Evolutionary conservation across 2,113 vertebrate genomes (phyloP), one percentile per base, ranked within the genome.

Genomic region (Xyliphius kryptos): DNA sequence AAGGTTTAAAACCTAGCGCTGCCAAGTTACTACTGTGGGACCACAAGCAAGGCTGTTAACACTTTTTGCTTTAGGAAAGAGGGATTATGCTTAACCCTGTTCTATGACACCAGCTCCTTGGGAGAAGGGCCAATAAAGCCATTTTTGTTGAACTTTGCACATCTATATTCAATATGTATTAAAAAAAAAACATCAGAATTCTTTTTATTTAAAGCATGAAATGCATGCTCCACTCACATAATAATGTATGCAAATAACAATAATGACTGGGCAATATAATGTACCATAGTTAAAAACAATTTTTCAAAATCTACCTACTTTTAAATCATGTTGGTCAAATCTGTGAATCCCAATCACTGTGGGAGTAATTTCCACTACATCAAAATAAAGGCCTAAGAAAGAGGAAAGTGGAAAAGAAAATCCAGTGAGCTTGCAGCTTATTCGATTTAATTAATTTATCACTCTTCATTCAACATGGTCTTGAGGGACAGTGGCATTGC

Each of bases 351-450:
- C 95, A 1, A 75, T 74, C 1, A 85, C 86, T 38, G 88, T 83
- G 40, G 96, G 95, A 1, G 91, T 95, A 78, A 99, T 99, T 82
- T 99, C 96, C 89, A 91, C 85, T 6, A 86, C 87, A 64, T 98
- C 93, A 76, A 91, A 99, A 80, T 95, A 97, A 82, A 98, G 80
- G 9, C 88, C 88, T 89, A 74, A 58, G 66, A 74, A 14, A 72
- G 47, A 63, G 41, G 14, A 10, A 14, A 52, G 37, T 46, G 56
- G 1, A 4, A 9, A 41, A 26, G 43, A 36, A 50, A 56, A 15
- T 50, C 2, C 20, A 17, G 15, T 67, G 48, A 54, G 20, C 20
- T 15, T 22, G 13, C n/a, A 52, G 10, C 32, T 41, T 37, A 51
- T 50, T 16, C 9, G 14, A 7, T 20, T 22, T 43, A 32, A n/a